phyloP scores from a whole-genome alignment of 2,888 invertebrate species.

The Omphaloscelis lunosa region DNA sequence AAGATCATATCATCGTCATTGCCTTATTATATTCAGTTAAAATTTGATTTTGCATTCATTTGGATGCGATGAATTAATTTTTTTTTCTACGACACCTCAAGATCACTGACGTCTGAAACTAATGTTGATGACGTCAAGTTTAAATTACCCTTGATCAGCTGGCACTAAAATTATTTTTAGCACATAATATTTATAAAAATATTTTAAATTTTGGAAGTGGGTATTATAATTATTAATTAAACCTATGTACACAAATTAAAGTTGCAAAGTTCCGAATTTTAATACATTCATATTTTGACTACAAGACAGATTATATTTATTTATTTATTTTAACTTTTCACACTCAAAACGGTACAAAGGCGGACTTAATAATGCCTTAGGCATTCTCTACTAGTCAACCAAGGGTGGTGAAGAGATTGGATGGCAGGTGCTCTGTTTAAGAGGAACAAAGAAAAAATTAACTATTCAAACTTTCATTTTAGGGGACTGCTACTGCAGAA shows the following conservation, averaged over 20 bases:
- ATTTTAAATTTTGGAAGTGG: constrained; percentile 1
- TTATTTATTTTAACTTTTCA: too few species aligned
- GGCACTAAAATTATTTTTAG: constrained; percentile 10
- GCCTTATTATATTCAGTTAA: background rate
- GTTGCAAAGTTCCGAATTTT: background rate
- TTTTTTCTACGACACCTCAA: constrained; percentile 19
- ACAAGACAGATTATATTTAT: background rate
- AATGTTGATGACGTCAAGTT: constrained; percentile 34
- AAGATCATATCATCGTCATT: background rate
- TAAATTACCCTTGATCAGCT: constrained; percentile 39
- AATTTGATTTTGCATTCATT: background rate
- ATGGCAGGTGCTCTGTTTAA: too few species aligned
- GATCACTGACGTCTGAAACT: constrained; percentile 23
- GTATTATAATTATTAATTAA: background rate
- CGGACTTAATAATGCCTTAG: too few species aligned
- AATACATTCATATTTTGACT: background rate
- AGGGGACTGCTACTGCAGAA: background rate
- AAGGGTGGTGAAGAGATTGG: too few species aligned
- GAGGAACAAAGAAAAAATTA: too few species aligned
- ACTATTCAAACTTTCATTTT: constrained; percentile 36
- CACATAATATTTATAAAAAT: background rate
- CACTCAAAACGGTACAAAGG: too few species aligned
- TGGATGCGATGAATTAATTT: constrained; percentile 4
- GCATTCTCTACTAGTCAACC: too few species aligned
- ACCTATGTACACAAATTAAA: background rate